These are phyloP conservation scores for Agapornis roseicollis DNA, from an alignment of 2,113 vertebrate genomes.

Conservation along the genomic window DNA sequence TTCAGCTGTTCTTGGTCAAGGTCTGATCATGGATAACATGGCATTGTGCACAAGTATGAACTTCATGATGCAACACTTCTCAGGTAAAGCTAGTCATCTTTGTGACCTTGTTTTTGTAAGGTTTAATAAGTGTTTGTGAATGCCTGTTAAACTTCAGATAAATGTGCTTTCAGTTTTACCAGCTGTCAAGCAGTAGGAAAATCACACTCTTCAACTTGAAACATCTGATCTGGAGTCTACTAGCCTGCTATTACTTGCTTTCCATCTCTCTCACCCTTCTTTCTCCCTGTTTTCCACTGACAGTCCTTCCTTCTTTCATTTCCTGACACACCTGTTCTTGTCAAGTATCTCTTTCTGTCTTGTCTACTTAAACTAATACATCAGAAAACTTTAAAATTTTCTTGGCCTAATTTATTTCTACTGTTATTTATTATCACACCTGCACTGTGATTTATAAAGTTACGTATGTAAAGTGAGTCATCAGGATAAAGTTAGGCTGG, in stretches of 20 bases:
- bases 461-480: background rate
- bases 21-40: accelerated
- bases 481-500: background rate
- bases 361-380: background rate
- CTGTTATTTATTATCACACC: background rate
- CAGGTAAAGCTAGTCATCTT: background rate
- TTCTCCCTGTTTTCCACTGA: background rate
- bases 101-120: background rate
- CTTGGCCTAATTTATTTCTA: background rate
- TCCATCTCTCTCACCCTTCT: background rate
- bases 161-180: background rate
- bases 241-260: background rate
- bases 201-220: background rate
- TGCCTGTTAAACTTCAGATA: background rate
- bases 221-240: background rate
- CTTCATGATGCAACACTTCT: background rate
- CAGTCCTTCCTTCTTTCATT: background rate
- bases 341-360: background rate
- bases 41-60: background rate
- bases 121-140: background rate
- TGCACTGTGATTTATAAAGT: background rate
- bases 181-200: background rate
- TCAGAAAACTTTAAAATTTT: background rate
- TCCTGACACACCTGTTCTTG: background rate
- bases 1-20: background rate